Base-by-base conservation (phyloP, 2,888 invertebrate genomes). In the Phyllotreta striolata region DNA sequence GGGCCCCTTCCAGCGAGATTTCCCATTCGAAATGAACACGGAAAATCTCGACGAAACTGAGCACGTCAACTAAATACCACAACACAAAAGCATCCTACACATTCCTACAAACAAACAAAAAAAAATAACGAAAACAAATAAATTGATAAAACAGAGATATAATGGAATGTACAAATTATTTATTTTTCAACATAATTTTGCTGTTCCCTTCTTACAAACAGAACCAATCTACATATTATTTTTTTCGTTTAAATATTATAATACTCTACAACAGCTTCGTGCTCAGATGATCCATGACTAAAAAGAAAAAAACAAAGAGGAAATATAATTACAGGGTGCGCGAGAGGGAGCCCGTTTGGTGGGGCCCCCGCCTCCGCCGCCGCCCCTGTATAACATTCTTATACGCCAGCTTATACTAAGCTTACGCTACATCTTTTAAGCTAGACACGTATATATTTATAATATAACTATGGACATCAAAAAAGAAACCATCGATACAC, bases 81-180 rank as follows among this genome's bases (percentile, higher is more conserved):
- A 52, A 52, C 52, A 60, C 60, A 60, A 52, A 51, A 60, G 52
- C 52, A 54, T 14, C 51, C 37, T 41, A 8, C 39, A 38, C 35
- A 43, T 41, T 52, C 34, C 52, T 37, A 35, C 39, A 35, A 56
- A 34, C n/a, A n/a, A n/a, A n/a, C n/a, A n/a, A n/a, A n/a, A n/a
- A n/a, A n/a, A 44, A 54, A 64, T 84, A 86, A 87, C 87, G 85
- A 70, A 75, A 76, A 77, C 75, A 70, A 75, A 74, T 75, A 52
- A 72, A 75, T 76, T 77, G 76, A 79, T 76, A 80, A 79, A 79
- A 79, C 79, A 79, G 76, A 85, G 87, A 88, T 82, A 87, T 87
- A 87, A 88, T 89, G 89, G 89, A 90, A 89, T 89, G 89, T 89
- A 89, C 89, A 89, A 89, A 89, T 89, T 87, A 87, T 88, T 86